Percentiles rank a stretch among this genome's conserved stretches.
These are phyloP conservation scores for Anabacerthia variegaticeps DNA, from an alignment of 2,797 vertebrate genomes.

Conservation along the genomic window DNA sequence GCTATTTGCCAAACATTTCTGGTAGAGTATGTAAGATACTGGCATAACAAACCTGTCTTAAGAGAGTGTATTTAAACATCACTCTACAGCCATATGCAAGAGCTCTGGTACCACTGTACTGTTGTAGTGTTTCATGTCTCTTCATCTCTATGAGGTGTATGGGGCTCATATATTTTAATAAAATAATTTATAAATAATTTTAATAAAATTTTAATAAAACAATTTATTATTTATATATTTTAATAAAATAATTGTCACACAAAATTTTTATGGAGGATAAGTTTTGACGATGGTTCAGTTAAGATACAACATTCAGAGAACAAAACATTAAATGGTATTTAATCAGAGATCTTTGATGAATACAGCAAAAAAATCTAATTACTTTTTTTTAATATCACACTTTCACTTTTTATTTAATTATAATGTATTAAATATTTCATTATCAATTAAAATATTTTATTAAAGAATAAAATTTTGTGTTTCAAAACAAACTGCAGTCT, in stretches of 20 bases:
- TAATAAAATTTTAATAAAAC: not conserved
- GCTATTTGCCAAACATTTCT: not conserved
- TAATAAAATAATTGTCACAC: not conserved
- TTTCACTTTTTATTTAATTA: not conserved
- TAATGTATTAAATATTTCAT: not conserved
- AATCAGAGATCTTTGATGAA: not conserved
- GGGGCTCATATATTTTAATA: not conserved
- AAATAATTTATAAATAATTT: not conserved
- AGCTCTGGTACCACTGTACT: not conserved
- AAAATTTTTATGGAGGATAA: not conserved
- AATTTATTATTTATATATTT: not conserved
- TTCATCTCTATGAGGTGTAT: not conserved
- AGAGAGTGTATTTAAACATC: not conserved
- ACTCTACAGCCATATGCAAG: not conserved
- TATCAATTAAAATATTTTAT: not conserved
- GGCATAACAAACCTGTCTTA: not conserved
- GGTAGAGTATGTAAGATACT: not conserved
- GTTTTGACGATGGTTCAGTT: not conserved
- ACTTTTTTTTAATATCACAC: not conserved
- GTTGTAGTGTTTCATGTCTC: not conserved
- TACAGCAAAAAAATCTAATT: not conserved
- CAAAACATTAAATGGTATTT: not conserved
- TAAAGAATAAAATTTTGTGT: not conserved
- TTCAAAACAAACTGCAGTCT: not conserved
- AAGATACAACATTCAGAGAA: not conserved